Base-by-base conservation (phyloP, 2,113 vertebrate genomes). In the Pelodiscus sinensis region DNA sequence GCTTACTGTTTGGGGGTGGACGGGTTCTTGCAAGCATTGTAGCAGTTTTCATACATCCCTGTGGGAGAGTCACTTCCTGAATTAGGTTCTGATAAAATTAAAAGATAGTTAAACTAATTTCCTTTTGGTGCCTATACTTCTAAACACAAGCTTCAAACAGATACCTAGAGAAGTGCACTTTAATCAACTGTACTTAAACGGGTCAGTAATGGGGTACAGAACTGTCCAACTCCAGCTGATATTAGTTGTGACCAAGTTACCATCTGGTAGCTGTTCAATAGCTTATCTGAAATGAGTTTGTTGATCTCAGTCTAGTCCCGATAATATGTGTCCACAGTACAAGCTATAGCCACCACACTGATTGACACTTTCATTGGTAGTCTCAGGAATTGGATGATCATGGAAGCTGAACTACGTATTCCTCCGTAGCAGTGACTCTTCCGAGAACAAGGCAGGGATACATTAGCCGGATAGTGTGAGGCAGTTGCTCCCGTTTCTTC, bases 1-100 rank as follows among this genome's bases (percentile, higher is more conserved):
- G 11, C 44, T 6, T 44, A 44, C 16, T 0, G 4, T 54, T 54
- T 1, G 0, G 79, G 56, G 57, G 73, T 4, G 15, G 15, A 27
- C 25, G 6, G 27, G 27, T 62, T 62, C 60, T 62, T 62, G 60
- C 21, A 65, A 5, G 52, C 6, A 0, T 16, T 1, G 6, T 18
- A 12, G 71, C 51, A 1, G 1, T 2, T 13, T 86, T 82, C 51
- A 2, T 19, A 75, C 7, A 3, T 58, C 35, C 29, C 31, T 68
- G 3, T 3, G 1, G n/a, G 16, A 1, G 6, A 86, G 86, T 51
- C 5, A 81, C 2, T 0, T 3, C 81, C 79, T n/a, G 56, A 75
- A 7, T 68, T 85, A 31, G 16, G 50, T 2, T 73, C 1, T 12
- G n/a, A 75, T 90, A 80, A 60, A 54, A 79, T 7, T 10, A 0